Evolutionary conservation across 2,888 invertebrate genomes (phyloP).

Genomic region (Ectemnius cavifrons): DNA sequence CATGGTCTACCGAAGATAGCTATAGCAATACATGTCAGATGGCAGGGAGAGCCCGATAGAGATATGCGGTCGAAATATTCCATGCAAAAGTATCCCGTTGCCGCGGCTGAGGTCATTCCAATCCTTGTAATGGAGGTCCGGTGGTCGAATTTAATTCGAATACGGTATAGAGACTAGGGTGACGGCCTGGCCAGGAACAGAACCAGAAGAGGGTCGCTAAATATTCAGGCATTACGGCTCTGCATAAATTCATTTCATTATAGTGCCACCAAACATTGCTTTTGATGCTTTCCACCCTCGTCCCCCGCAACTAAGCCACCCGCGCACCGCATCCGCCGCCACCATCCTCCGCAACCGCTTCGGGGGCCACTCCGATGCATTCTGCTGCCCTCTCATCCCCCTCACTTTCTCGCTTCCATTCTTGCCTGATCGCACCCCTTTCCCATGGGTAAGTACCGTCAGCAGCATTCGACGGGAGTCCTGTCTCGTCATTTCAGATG

Average conservation of each 20-base stretch:
- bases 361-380: conserved; percentile 51
- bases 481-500: conserved; percentile 42
- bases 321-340: conserved; percentile 49
- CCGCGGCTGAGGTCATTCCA: conserved; percentile 47
- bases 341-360: conserved; percentile 54
- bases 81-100: conserved; percentile 53
- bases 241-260: conserved; percentile 84
- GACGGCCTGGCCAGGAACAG: conserved; percentile 73
- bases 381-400: conserved; percentile 48
- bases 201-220: conserved; percentile 77
- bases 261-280: conserved; percentile 82
- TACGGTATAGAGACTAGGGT: conserved; percentile 62
- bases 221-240: conserved; percentile 82
- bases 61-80: conserved; percentile 39
- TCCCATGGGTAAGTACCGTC: conserved; percentile 57
- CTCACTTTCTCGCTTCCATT: conserved; percentile 52
- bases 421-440: conserved; percentile 55
- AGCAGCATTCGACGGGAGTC: conserved; percentile 49
- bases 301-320: conserved; percentile 64
- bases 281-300: conserved; percentile 75
- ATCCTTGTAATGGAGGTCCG: conserved; percentile 62
- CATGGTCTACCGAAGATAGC: background rate
- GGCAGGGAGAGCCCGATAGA: background rate
- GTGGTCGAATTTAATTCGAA: conserved; percentile 65
- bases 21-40: background rate